Conservation (phyloP, 2,113 vertebrate genomes). For the Todiramphus saurophagus region DNA sequence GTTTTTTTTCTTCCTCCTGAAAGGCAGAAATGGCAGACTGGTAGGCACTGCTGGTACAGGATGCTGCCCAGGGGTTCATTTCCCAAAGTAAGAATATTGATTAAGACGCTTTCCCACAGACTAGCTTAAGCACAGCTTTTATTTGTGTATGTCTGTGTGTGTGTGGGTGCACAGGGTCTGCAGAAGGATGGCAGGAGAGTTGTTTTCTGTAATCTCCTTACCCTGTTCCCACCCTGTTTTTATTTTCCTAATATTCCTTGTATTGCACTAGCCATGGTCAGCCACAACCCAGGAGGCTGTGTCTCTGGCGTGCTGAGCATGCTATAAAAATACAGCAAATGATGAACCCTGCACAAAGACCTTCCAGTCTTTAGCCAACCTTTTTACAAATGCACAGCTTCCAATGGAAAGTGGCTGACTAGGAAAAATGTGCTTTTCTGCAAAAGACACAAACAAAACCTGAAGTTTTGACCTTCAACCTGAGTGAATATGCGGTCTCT, state of each 20-base stretch:
- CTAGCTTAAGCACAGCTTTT: not conserved
- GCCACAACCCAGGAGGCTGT: not conserved
- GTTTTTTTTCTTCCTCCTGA: not conserved
- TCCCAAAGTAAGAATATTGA: not conserved
- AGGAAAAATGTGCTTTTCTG: slow-evolving; percentile 3
- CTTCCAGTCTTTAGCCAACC: not conserved
- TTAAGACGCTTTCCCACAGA: not conserved
- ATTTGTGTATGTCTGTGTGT: not conserved
- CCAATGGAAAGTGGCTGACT: not conserved
- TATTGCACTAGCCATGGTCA: not conserved
- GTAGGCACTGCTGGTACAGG: fast-evolving
- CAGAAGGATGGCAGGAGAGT: not conserved
- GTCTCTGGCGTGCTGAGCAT: not conserved
- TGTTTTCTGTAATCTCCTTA: not conserved
- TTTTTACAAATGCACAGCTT: not conserved
- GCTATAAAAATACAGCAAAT: not conserved
- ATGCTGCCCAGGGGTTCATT: not conserved
- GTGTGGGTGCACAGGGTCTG: not conserved
- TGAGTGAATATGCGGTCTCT: not conserved
- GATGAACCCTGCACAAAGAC: not conserved
- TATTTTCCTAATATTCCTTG: not conserved
- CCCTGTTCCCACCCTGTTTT: not conserved
- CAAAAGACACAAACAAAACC: slow-evolving; percentile 22
- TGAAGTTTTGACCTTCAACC: slow-evolving; percentile 63
- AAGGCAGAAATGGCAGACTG: not conserved